phyloP scores from a whole-genome alignment of 2,797 vertebrate species.

The Acomys russatus region DNA sequence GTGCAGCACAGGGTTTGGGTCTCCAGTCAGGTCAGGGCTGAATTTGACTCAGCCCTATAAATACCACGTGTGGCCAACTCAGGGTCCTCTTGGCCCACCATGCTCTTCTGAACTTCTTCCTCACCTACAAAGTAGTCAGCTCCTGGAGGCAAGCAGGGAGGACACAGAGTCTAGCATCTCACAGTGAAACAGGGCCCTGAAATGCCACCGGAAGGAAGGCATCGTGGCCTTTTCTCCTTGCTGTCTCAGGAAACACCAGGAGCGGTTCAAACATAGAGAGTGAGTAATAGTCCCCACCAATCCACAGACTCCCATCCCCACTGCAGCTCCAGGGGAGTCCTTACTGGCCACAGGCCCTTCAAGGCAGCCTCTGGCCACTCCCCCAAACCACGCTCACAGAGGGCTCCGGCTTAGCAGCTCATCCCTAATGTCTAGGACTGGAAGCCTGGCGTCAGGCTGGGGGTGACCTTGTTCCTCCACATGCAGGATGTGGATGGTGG shows the following conservation, averaged over 20 bases:
- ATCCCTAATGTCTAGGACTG: no score
- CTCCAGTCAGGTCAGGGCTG: background rate
- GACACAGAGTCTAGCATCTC: background rate
- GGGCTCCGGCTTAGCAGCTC: background rate
- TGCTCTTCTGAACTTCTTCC: no score
- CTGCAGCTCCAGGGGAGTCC: background rate
- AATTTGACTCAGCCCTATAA: fast-evolving
- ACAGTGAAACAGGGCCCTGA: background rate
- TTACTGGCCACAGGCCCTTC: background rate
- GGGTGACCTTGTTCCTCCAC: background rate
- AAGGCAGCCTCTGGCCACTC: background rate
- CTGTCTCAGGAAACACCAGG: background rate
- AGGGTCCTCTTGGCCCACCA: background rate
- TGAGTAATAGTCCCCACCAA: no score
- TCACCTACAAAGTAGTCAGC: background rate
- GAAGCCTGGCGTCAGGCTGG: background rate
- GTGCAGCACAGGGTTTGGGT: background rate
- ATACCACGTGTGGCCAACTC: background rate
- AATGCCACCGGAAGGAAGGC: background rate
- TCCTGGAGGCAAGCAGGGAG: background rate
- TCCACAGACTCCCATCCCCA: background rate
- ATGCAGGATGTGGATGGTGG: background rate
- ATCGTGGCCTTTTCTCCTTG: no score
- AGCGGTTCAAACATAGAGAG: no score
- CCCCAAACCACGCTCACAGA: background rate